These are phyloP conservation scores for Bimastos eiseni DNA, from an alignment of 2,888 invertebrate species.

Conservation along the genomic window DNA sequence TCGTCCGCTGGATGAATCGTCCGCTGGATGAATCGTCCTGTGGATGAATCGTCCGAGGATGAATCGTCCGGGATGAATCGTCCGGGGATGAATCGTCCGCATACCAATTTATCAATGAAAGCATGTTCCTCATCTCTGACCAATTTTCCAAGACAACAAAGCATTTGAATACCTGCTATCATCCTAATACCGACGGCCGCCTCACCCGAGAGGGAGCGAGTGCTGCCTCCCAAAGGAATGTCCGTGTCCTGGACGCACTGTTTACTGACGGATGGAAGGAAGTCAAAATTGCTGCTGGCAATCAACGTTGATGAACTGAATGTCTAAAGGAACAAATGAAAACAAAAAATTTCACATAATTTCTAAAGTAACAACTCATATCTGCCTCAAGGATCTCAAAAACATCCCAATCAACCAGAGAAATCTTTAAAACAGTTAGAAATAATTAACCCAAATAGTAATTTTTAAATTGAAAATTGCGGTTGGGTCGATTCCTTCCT, in stretches of 20 bases:
- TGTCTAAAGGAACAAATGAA: conserved; percentile 10
- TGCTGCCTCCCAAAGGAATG: background rate
- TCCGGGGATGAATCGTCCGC: no score
- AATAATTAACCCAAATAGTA: background rate
- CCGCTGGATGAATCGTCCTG: no score
- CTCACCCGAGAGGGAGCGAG: background rate
- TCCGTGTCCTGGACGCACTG: background rate
- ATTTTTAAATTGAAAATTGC: no score
- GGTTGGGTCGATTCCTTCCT: no score
- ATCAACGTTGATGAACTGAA: background rate
- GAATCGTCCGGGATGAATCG: no score
- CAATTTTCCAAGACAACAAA: no score
- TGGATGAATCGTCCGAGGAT: no score
- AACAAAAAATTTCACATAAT: no score
- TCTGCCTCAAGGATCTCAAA: background rate
- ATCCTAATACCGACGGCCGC: background rate
- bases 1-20: no score
- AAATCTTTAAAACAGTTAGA: background rate
- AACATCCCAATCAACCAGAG: background rate
- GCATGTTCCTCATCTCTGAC: no score
- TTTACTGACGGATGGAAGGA: conserved; percentile 15
- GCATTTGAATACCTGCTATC: no score
- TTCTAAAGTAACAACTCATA: background rate
- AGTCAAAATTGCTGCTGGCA: background rate
- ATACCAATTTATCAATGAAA: no score